Evolutionary conservation across 1,140 invertebrate genomes (phyloP), one percentile per base, ranked within the genome.

Genomic region (Drosophila pruinosa): DNA sequence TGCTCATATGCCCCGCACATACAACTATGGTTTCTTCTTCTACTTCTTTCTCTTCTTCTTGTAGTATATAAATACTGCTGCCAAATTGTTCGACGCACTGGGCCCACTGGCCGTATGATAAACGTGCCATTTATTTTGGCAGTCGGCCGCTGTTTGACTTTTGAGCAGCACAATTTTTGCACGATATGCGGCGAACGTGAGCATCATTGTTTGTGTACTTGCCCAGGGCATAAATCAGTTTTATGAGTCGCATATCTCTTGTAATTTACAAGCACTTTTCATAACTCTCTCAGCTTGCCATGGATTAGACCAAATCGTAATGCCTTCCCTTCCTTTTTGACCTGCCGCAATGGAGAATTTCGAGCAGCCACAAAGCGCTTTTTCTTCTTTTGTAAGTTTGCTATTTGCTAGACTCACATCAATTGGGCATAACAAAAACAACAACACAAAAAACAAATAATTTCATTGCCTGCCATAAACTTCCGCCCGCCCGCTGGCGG

Each of bases 91-190:
- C 39, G 47, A 71, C 69, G 64, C 77, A 88, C 81, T 72, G 81
- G 82, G 82, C 81, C 57, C 74, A 86, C 81, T 68, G 81, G 82
- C 77, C 81, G 81, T 86, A 81, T 85, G 81, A 85, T 86, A 85
- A 85, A 85, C 81, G 81, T 85, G 81, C 81, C 81, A 85, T 85
- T 88, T 85, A 88, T 81, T 80, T 63, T 63, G 69, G 56, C 70
- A 68, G 24, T 58, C 61, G 43, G 52, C 36, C 34, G 52, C 38
- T 59, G 45, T 53, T 67, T 72, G 58, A 76, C 69, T 75, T 75
- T 67, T 68, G 61, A 72, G 52, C 47, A 62, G 26, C 56, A 53
- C 72, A 59, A 53, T 70, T 80, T 72, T 72, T 65, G 69, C 69
- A 50, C 68, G 53, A 48, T 71, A 57, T 48, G 41, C 52, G 15